A percentile compares a stretch with the other conserved stretches of the same genome.
Conservation (phyloP, 2,113 vertebrate genomes). For the Dasypus novemcinctus region DNA sequence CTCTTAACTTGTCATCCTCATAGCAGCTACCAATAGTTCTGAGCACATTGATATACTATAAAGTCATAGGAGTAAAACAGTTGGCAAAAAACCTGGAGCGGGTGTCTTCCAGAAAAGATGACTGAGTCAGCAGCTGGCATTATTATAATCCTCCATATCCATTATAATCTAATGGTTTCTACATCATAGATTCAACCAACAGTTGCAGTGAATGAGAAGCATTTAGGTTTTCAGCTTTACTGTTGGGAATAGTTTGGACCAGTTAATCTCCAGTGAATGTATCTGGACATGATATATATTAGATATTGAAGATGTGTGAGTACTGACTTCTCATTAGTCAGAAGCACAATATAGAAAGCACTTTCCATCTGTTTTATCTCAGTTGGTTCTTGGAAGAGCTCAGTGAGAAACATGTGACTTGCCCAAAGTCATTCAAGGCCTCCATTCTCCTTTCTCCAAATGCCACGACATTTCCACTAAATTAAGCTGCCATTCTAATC, state of each 20-base stretch:
- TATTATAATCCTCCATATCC: background rate
- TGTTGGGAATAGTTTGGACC: background rate
- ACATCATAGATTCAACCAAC: background rate
- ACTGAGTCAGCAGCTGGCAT: background rate
- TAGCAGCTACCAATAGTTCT: background rate
- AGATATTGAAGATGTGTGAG: background rate
- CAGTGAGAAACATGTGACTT: background rate
- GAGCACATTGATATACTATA: background rate
- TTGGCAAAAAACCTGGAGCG: background rate
- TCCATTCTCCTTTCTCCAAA: background rate
- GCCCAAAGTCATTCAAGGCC: background rate
- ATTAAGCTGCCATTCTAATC: background rate
- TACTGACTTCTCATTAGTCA: slow-evolving; percentile 35
- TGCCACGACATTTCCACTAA: background rate
- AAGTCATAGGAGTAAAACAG: background rate
- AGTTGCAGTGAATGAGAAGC: background rate
- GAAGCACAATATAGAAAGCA: background rate
- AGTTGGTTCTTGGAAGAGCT: background rate
- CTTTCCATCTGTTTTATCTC: background rate
- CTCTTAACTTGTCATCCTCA: background rate
- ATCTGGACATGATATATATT: background rate
- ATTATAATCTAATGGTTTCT: background rate
- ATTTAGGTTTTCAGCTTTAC: background rate
- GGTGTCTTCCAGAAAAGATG: background rate
- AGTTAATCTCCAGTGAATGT: background rate